Evolutionary conservation across 2,888 invertebrate species (phyloP), one percentile per base, ranked within the genome.

Genomic region (Prenolepis imparis): DNA sequence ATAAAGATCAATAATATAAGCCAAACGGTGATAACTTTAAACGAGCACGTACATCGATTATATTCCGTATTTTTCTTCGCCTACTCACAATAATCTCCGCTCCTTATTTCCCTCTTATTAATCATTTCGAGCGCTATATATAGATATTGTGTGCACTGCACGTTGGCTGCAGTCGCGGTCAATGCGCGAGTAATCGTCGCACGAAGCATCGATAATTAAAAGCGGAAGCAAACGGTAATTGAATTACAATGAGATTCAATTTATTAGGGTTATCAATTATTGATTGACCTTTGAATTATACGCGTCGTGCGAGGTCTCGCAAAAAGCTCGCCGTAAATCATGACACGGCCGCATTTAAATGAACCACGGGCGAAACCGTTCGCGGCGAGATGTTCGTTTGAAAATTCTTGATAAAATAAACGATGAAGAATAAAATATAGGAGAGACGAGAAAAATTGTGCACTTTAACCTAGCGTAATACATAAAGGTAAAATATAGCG

Each of bases 231-330:
- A 21, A 55, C 32, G 52, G 61, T 73, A 82, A 84, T 84, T 75
- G 84, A 84, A 84, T 84, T 44, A 75, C 82, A 82, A 84, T 84
- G 82, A 59, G 74, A 82, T 82, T 82, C 82, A 75, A 74, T 82
- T 84, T 84, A 84, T 84, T 82, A 68, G 74, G 82, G 67, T 52
- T 67, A 82, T 82, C 82, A 84, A 70, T 84, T 75, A 82, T 57
- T 59, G 82, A 70, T 67, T 52, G 59, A 28, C 63, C 44, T 28
- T 73, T 82, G 73, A 82, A 73, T 82, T 72, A 81, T 83, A 44
- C 64, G 63, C 72, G 83, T 78, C 66, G 78, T 24, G 28, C 48
- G 78, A 80, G 70, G 18, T 36, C 8, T 36, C 21, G 70, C 70
- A 80, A 80, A 78, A 80, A 80, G 70, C 59, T 24, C 59, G 59